Conservation (phyloP, 2,113 vertebrate species). For the Neogobius melanostomus region DNA sequence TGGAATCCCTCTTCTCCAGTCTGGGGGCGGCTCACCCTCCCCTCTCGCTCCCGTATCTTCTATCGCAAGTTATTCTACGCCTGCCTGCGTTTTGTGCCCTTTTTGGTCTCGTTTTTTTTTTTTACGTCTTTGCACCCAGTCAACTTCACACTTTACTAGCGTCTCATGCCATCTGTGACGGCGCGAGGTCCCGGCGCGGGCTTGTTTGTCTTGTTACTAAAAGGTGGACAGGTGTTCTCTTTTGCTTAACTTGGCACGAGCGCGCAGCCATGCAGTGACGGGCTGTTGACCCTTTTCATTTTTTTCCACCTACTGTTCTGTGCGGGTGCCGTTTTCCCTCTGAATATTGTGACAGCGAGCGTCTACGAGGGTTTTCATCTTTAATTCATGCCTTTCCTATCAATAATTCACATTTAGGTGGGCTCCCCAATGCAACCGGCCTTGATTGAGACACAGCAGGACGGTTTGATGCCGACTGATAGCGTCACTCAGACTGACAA, state of each 20-base stretch:
- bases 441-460: constrained; percentile 46
- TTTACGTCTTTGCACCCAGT: constrained; percentile 47
- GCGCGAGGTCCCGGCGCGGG: constrained; percentile 20
- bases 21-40: constrained; percentile 39
- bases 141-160: constrained; percentile 67
- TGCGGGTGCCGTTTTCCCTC: background rate
- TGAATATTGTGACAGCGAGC: background rate
- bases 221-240: constrained; percentile 39
- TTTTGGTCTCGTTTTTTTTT: constrained; percentile 52
- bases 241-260: constrained; percentile 19
- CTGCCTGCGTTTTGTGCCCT: constrained; percentile 28
- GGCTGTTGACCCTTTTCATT: background rate
- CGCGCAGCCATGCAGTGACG: background rate
- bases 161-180: constrained; percentile 68
- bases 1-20: constrained; percentile 62
- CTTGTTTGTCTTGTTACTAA: constrained; percentile 12
- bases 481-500: constrained; percentile 21
- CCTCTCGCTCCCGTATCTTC: constrained; percentile 27
- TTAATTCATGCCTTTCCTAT: constrained; percentile 56
- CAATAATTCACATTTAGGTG: constrained; percentile 62
- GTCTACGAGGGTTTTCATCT: constrained; percentile 27
- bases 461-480: constrained; percentile 45
- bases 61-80: constrained; percentile 22
- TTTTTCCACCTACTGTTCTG: background rate
- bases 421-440: constrained; percentile 36